These are phyloP conservation scores for Pocillopora verrucosa DNA, from an alignment of 64 coral and sea anemone species.

Conservation along the genomic window DNA sequence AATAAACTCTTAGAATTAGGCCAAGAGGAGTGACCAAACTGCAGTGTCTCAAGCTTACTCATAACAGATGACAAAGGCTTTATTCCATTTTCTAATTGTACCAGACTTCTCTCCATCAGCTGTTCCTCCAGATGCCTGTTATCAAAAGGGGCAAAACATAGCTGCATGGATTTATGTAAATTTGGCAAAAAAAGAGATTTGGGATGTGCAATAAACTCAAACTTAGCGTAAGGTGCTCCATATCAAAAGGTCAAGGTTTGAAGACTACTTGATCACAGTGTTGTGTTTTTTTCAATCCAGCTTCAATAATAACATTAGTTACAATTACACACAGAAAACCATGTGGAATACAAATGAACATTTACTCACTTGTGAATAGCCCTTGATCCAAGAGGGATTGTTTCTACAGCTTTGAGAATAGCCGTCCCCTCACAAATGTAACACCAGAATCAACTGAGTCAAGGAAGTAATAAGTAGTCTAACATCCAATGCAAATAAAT, in stretches of 20 bases:
- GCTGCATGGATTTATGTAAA: too few relatives aligned
- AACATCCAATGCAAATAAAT: neutral
- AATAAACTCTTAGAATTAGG: too few relatives aligned
- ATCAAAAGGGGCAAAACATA: too few relatives aligned
- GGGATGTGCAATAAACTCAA: too few relatives aligned
- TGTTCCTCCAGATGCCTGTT: slow-evolving; percentile 77
- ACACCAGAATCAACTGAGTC: slow-evolving; percentile 17
- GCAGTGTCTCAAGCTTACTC: slow-evolving; percentile 23
- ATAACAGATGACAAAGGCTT: slow-evolving; percentile 93
- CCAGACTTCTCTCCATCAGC: slow-evolving; percentile 94
- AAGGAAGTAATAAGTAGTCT: slow-evolving; percentile 12
- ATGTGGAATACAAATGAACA: neutral
- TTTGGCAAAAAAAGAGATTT: too few relatives aligned
- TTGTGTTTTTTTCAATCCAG: too few relatives aligned
- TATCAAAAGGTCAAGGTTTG: too few relatives aligned
- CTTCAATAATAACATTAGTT: too few relatives aligned
- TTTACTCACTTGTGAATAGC: slow-evolving; percentile 82
- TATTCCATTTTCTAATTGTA: slow-evolving; percentile 95
- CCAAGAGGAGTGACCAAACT: neutral
- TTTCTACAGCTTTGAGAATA: slow-evolving; percentile 83
- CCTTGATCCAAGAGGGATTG: slow-evolving; percentile 71
- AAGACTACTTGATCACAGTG: too few relatives aligned
- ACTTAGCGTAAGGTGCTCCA: too few relatives aligned
- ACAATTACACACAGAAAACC: too few relatives aligned
- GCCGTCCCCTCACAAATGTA: slow-evolving; percentile 91